phyloP scores from a whole-genome alignment of 1,140 invertebrate species.

The Argopecten irradians region DNA sequence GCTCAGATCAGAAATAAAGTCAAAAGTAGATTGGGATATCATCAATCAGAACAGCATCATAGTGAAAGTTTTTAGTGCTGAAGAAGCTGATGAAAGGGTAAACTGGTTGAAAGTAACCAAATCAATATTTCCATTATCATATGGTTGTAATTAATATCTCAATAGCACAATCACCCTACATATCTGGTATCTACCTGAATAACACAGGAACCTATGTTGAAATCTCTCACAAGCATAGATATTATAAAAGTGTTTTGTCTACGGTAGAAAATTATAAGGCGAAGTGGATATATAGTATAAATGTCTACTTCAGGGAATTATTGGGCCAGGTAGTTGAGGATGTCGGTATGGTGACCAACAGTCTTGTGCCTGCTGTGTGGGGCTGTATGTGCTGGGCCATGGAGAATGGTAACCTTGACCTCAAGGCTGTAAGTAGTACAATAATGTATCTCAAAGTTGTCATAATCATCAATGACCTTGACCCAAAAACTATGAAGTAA shows the following conservation, averaged over 20 bases:
- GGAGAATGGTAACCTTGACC: conserved; percentile 59
- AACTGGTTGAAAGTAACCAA: no score
- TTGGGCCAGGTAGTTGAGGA: conserved; percentile 42
- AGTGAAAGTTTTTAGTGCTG: not conserved
- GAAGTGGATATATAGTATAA: no score
- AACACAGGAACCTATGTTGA: no score
- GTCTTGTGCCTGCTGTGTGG: conserved; percentile 49
- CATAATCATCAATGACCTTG: not conserved
- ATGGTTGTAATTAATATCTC: no score
- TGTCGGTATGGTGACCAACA: conserved; percentile 34
- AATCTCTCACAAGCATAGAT: no score
- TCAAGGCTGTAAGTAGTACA: conserved; percentile 63
- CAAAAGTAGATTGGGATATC: not conserved
- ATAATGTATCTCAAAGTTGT: not conserved
- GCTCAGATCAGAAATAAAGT: not conserved
- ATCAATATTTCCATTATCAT: no score
- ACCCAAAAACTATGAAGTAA: not conserved
- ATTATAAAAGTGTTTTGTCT: conserved; percentile 29
- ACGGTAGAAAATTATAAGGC: conserved; percentile 53
- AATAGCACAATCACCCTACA: no score
- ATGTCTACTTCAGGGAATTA: no score
- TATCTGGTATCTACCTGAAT: no score
- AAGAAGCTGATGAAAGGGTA: not conserved
- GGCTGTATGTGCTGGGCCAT: conserved; percentile 58
- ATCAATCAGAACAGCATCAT: not conserved